These are phyloP conservation scores for Papilio polyxenes DNA, from an alignment of 1,140 invertebrate genomes.

Conservation along the genomic window DNA sequence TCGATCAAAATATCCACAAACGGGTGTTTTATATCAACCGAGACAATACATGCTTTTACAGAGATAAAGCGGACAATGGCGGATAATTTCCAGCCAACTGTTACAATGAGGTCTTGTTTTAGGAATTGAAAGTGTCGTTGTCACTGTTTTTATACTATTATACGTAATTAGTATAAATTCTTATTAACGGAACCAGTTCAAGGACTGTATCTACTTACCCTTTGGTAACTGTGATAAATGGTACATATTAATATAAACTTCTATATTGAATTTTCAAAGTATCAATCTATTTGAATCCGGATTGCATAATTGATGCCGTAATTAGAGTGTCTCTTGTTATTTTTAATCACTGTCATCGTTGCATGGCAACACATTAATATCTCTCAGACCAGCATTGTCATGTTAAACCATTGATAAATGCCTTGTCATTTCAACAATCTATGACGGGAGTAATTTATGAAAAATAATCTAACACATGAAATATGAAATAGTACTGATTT, in stretches of 20 bases:
- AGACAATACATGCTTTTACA: not conserved
- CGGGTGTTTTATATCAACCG: not conserved
- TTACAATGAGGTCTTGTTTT: slow-evolving; percentile 20
- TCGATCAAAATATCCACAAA: not conserved
- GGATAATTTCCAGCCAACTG: not conserved
- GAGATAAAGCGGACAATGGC: slow-evolving; percentile 9
- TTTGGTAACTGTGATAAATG: no score
- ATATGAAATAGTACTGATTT: not conserved
- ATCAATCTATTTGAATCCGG: not conserved
- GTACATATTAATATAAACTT: not conserved
- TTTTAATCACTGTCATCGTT: slow-evolving; percentile 6
- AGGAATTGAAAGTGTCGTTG: slow-evolving; percentile 19
- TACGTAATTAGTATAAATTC: not conserved
- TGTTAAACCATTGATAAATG: not conserved
- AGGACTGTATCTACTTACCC: not conserved
- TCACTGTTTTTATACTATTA: not conserved
- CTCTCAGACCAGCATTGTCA: not conserved
- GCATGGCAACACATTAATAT: slow-evolving; percentile 13
- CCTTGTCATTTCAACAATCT: not conserved
- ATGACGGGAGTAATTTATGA: not conserved
- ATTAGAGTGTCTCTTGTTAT: slow-evolving; percentile 13
- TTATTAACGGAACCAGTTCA: not conserved
- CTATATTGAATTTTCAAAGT: not conserved
- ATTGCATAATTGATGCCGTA: not conserved
- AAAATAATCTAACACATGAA: not conserved